phyloP scores from a whole-genome alignment of 37 sponge, comb jelly and placozoan species.

The Diacarnus erythraeanus region DNA sequence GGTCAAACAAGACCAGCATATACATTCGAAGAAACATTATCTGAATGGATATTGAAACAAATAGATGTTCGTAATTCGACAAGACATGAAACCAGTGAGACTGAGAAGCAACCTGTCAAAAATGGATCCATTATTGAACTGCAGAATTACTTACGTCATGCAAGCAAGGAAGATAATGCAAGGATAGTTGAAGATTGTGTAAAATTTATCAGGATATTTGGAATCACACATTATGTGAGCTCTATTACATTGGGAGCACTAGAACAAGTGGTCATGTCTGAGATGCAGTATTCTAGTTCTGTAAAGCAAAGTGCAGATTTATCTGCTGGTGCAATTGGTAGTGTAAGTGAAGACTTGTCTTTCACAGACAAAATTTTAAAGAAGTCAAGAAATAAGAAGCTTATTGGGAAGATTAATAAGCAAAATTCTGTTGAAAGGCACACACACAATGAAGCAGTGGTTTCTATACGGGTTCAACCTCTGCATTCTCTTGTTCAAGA shows the following conservation, averaged over 20 bases:
- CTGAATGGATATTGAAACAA: not conserved
- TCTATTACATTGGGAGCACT: conserved; percentile 46
- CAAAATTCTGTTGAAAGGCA: conserved; percentile 30
- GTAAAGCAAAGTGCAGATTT: not conserved
- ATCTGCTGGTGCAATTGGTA: not conserved
- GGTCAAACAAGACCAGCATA: too few relatives aligned
- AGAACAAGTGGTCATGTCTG: conserved; percentile 38
- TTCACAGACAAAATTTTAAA: not conserved
- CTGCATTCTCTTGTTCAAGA: conserved; percentile 14
- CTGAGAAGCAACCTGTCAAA: too few relatives aligned
- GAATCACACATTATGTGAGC: conserved; percentile 56
- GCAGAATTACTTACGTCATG: not conserved
- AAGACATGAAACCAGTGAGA: too few relatives aligned
- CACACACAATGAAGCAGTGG: conserved; percentile 49
- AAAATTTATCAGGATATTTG: conserved; percentile 24
- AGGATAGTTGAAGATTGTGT: not conserved
- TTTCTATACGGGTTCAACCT: conserved; percentile 29
- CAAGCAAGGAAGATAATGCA: not conserved
- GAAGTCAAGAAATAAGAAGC: conserved; percentile 16
- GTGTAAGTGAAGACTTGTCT: conserved; percentile 9
- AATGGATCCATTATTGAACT: too few relatives aligned
- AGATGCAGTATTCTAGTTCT: not conserved
- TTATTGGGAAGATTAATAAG: not conserved
- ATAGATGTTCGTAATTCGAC: not conserved
- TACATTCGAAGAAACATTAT: conserved; percentile 16